Evolutionary conservation across 2,888 invertebrate genomes (phyloP).

Genomic region (Eupelmus urozonus): DNA sequence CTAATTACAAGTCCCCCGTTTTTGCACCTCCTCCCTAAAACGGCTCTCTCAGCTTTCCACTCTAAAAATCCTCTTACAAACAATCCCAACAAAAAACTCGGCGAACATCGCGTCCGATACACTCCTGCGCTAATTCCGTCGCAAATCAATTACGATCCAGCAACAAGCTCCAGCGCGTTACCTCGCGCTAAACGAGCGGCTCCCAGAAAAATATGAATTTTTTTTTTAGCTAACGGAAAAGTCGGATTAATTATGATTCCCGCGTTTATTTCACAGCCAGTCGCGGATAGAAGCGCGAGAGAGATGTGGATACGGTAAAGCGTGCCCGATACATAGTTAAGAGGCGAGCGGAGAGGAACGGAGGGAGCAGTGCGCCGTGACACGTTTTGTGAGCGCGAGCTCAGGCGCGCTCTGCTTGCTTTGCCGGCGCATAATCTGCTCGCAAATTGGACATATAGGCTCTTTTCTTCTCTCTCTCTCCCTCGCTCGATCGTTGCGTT

Average conservation of each 20-base stretch:
- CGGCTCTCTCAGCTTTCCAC: too few species aligned
- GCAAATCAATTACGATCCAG: too few species aligned
- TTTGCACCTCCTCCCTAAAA: too few species aligned
- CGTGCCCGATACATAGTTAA: constrained; percentile 63
- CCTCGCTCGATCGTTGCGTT: too few species aligned
- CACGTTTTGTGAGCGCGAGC: neutral
- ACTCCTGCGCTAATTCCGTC: too few species aligned
- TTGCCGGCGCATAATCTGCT: neutral
- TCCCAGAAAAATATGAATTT: neutral
- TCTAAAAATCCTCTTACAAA: too few species aligned
- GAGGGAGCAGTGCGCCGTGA: constrained; percentile 1
- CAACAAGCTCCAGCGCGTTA: too few species aligned
- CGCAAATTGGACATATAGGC: constrained; percentile 14
- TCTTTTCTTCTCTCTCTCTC: too few species aligned
- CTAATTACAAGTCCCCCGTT: too few species aligned
- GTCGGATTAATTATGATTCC: constrained; percentile 60
- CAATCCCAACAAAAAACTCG: too few species aligned
- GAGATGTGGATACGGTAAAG: constrained; percentile 61
- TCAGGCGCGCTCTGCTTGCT: constrained; percentile 23
- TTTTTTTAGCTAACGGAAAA: constrained; percentile 39
- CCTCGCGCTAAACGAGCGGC: too few species aligned
- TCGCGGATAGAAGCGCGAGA: neutral
- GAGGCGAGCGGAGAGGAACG: neutral
- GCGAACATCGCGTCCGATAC: too few species aligned
- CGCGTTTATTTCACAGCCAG: constrained; percentile 25